Evolutionary conservation across 2,113 vertebrate genomes (phyloP).

Genomic region (Leptosomus discolor): DNA sequence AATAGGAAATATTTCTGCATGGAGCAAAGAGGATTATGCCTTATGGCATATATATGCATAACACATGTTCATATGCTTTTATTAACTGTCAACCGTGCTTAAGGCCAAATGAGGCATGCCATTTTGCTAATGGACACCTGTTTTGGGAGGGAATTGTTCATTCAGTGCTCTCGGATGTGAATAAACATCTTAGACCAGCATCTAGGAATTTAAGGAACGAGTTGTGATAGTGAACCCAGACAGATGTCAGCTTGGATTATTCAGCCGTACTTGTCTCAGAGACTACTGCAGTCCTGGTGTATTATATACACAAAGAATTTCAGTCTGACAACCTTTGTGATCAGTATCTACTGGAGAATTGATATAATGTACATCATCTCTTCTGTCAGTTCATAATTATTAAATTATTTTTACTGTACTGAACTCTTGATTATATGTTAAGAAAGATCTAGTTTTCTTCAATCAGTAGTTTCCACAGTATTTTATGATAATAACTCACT

Average conservation of each 20-base stretch:
- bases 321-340: background rate
- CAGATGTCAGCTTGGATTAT: slow-evolving; percentile 45
- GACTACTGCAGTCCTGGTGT: background rate
- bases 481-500: background rate
- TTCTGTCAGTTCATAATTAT: background rate
- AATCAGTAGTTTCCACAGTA: background rate
- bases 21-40: slow-evolving; percentile 31
- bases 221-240: slow-evolving; percentile 2
- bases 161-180: slow-evolving; percentile 13
- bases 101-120: slow-evolving; percentile 30
- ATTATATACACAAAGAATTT: background rate
- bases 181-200: slow-evolving; percentile 8
- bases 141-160: slow-evolving; percentile 13
- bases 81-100: slow-evolving; percentile 1
- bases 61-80: slow-evolving; percentile 33
- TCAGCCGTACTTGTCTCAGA: slow-evolving; percentile 5
- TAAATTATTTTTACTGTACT: background rate
- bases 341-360: background rate
- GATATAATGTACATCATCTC: background rate
- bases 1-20: slow-evolving; percentile 15
- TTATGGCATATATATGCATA: slow-evolving; percentile 17
- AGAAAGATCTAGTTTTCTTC: background rate
- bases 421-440: background rate
- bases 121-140: slow-evolving; percentile 47
- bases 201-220: slow-evolving; percentile 27